Base-by-base conservation (phyloP, 2,888 invertebrate species). In the Bellardia pandia region DNA sequence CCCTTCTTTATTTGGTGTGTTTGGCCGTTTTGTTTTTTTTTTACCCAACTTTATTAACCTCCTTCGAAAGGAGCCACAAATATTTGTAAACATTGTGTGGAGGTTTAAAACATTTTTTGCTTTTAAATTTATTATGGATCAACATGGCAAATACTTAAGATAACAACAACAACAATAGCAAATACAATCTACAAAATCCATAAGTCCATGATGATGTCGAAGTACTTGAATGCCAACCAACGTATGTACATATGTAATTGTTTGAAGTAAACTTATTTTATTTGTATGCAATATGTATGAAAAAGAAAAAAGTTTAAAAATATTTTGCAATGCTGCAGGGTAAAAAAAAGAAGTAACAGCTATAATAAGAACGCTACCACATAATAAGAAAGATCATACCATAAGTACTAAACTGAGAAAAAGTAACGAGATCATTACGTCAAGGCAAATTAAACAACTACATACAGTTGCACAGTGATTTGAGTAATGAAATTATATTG, bases 41-140 rank as follows among this genome's bases (percentile, higher is more conserved):
- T 81, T 0, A 68, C 5, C 75, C 68, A 75, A 51, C 45, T 77
- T 84, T 84, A 68, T 74, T 66, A 69, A 80, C 60, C 75, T 75
- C 45, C 79, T 75, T 37, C 16, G 13, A 62, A 75, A 79, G 74
- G 3, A 62, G 45, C 13, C 69, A 58, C 60, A 83, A 66, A 69
- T 56, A 62, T 76, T 69, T 56, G 30, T 45, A 42, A 76, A 80
- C 74, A 68, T 53, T 71, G 56, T 77, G 76, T 83, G 76, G 71
- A 79, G 85, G 68, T 53, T 74, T 85, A 45, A 74, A 37, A 53
- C 8, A 69, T 75, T 60, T 51, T 62, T 85, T 42, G 45, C 56
- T 45, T 51, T 58, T 53, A 85, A 87, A 87, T 87, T 87, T 87
- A 87, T 87, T 87, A 79, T 77, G 71, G 78, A 75, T 62, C 75